Evolutionary conservation across 2,797 vertebrate species (phyloP).

Genomic region (Darevskia nairensis): DNA sequence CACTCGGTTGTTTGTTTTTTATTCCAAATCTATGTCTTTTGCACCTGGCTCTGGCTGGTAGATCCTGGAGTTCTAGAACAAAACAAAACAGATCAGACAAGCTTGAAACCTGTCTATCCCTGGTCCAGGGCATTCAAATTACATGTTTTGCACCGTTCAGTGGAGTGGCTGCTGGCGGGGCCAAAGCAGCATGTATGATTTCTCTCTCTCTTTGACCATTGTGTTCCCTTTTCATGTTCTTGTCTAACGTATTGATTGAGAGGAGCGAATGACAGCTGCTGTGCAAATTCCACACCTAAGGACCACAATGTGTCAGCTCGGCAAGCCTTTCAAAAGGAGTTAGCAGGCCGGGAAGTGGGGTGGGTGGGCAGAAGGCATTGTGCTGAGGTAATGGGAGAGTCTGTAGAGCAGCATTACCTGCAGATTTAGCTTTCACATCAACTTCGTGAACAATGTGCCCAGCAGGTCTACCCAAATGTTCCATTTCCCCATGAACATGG

Average conservation of each 20-base stretch:
- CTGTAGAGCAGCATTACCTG: neutral
- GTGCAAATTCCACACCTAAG: neutral
- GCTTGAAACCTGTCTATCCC: no score
- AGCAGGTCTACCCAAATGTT: neutral
- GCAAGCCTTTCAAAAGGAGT: conserved; percentile 23
- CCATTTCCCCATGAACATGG: neutral
- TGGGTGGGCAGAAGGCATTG: neutral
- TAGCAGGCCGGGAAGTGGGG: neutral
- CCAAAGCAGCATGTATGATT: conserved; percentile 2
- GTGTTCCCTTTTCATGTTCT: conserved; percentile 22
- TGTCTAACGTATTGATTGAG: conserved; percentile 34
- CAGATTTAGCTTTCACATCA: neutral
- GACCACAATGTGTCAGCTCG: conserved; percentile 27
- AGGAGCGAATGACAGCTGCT: conserved; percentile 3
- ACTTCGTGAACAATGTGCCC: neutral
- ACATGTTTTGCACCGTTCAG: neutral
- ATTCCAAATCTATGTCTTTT: no score
- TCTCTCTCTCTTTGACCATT: neutral
- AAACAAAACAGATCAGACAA: no score
- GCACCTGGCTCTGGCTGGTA: no score
- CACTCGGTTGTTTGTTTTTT: no score
- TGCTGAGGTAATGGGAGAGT: neutral
- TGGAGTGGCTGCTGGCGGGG: neutral
- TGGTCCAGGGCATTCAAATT: neutral
- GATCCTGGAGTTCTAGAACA: no score